These are phyloP conservation scores for Agapornis roseicollis DNA, from an alignment of 2,113 vertebrate genomes.

Conservation along the genomic window DNA sequence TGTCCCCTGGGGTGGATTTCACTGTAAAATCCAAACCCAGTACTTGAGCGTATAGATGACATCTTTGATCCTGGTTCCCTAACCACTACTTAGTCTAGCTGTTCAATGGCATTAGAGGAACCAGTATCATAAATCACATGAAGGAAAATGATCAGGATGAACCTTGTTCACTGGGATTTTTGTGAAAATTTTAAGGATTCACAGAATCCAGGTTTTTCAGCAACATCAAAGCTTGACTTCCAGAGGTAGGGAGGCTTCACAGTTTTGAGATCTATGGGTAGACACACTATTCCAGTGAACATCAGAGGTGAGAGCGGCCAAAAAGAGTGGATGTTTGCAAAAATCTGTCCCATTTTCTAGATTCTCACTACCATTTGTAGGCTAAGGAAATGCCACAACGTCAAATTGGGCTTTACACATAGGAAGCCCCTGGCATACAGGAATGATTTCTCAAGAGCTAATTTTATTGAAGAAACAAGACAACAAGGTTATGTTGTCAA, in stretches of 20 bases:
- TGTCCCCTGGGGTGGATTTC: rapidly evolving
- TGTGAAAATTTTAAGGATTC: not conserved
- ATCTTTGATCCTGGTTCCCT: rapidly evolving
- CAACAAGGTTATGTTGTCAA: not conserved
- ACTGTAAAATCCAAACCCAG: not conserved
- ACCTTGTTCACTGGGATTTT: not conserved
- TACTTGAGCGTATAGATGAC: rapidly evolving
- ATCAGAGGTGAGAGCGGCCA: not conserved
- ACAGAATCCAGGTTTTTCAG: not conserved
- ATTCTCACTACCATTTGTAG: not conserved
- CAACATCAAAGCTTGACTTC: rapidly evolving
- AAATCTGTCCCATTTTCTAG: not conserved
- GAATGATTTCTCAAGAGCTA: not conserved
- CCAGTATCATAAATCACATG: not conserved
- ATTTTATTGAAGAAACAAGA: not conserved
- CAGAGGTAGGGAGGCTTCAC: not conserved
- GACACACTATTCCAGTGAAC: too few relatives aligned
- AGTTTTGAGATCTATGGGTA: not conserved
- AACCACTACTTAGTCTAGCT: not conserved
- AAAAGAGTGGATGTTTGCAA: not conserved
- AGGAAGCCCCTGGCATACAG: not conserved
- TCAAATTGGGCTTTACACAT: not conserved
- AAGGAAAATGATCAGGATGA: not conserved
- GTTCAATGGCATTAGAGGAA: not conserved
- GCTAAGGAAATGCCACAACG: not conserved